Base-by-base conservation (phyloP, 2,888 invertebrate species). In the Synergus itoensis region DNA sequence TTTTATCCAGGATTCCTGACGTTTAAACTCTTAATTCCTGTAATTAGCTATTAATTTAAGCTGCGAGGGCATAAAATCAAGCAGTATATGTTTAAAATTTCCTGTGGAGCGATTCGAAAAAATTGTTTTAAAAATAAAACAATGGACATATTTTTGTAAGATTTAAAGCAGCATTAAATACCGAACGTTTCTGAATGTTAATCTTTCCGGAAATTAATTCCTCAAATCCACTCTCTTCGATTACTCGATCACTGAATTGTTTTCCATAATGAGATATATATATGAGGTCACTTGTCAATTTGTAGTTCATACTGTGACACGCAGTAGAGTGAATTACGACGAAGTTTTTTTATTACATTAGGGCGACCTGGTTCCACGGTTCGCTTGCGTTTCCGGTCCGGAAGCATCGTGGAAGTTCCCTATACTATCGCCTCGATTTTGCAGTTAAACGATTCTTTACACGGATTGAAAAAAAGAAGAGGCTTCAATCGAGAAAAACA, bases 301-400 rank as follows among this genome's bases (percentile, higher is more conserved):
- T 60, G 11, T 21, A 60, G 12, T 21, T 21, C 4, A 21, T 60
- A 60, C 14, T 40, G 8, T 7, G 48, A 28, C n/a, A 53, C 64
- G 36, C 18, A 36, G 43, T 77, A 48, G 5, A 36, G 43, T 4
- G 14, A 21, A 69, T 80, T 75, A 14, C 48, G 21, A 21, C 43
- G 41, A 67, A 43, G 67, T 36, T 40, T 60, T 60, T 67, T 57
- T 57, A 21, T 60, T 78, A 63, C 77, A 78, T 86, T 82, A 86
- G 86, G 85, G 84, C 88, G 90, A 89, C 90, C 91, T 88, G 89
- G 87, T 91, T 91, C 88, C 90, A 92, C 90, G 91, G 90, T 90
- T 86, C 88, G 91, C 86, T 91, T 90, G 88, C 86, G 82, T 88
- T 91, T 91, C 91, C 91, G 89, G 89, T 79, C 87, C 89, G 90